These are phyloP conservation scores for Papilio demoleus DNA, from an alignment of 2,888 invertebrate species.

Conservation along the genomic window DNA sequence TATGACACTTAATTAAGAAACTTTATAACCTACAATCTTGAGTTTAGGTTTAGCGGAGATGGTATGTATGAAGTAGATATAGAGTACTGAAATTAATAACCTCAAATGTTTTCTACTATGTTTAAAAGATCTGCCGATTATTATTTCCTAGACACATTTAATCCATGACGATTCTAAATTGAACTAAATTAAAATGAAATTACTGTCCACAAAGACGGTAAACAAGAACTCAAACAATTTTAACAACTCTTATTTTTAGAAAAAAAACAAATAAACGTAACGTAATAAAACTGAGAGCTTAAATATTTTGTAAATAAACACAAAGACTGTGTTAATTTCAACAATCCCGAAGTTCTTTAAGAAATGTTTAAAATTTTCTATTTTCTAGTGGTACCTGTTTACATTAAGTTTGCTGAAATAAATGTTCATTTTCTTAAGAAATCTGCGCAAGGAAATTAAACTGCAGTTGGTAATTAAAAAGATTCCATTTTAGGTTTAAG, in stretches of 20 bases:
- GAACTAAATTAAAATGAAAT: too few species aligned
- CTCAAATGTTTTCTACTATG: not conserved
- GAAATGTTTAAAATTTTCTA: conserved; percentile 6
- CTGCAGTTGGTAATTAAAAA: not conserved
- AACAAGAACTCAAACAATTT: not conserved
- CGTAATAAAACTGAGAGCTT: too few species aligned
- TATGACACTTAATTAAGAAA: conserved; percentile 33
- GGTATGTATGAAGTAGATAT: not conserved
- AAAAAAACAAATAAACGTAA: too few species aligned
- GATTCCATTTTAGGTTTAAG: not conserved
- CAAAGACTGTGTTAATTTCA: not conserved
- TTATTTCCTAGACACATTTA: not conserved
- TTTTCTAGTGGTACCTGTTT: not conserved
- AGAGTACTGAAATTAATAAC: not conserved
- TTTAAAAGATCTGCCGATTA: not conserved
- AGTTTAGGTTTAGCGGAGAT: not conserved
- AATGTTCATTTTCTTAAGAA: conserved; percentile 3
- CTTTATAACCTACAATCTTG: conserved; percentile 22
- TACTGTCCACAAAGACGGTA: too few species aligned
- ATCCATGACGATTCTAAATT: too few species aligned
- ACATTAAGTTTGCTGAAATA: not conserved
- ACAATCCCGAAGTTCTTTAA: not conserved
- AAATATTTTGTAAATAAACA: not conserved
- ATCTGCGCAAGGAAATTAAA: not conserved
- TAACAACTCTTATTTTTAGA: not conserved